phyloP scores from a whole-genome alignment of 2,888 invertebrate species.

The Polylopha cassiicola region DNA sequence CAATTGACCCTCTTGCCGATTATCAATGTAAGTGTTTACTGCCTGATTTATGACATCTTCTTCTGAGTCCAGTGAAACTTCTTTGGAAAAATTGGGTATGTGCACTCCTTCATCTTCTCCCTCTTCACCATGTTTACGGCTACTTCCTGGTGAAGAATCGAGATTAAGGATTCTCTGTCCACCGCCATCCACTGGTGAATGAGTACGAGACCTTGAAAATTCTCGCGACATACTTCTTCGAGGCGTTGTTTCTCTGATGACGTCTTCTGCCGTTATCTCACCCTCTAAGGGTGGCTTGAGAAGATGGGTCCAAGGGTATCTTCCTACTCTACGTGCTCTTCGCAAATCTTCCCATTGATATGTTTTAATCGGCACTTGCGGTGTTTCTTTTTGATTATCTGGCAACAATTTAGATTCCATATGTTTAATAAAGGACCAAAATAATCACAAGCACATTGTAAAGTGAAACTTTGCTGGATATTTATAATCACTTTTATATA shows the following conservation, averaged over 20 bases:
- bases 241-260: conserved; percentile 66
- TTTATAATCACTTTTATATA: conserved; percentile 1
- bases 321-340: conserved; percentile 82
- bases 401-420: conserved; percentile 76
- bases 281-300: conserved; percentile 79
- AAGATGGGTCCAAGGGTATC: conserved; percentile 89
- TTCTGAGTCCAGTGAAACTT: conserved; percentile 65
- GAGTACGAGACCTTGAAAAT: conserved; percentile 64
- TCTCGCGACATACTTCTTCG: conserved; percentile 71
- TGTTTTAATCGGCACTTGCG: conserved; percentile 84
- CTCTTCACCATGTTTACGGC: conserved; percentile 66
- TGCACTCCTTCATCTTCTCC: conserved; percentile 67
- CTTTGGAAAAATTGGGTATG: conserved; percentile 72
- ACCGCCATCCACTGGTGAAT: conserved; percentile 56
- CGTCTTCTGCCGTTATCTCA: conserved; percentile 70
- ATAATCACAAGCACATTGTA: conserved; percentile 23
- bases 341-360: conserved; percentile 89
- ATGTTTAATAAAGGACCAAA: conserved; percentile 55
- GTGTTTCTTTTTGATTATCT: conserved; percentile 70
- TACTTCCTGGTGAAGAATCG: conserved; percentile 71
- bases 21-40: conserved; percentile 38
- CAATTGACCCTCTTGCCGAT: conserved; percentile 51
- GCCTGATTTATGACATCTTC: conserved; percentile 55
- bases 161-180: conserved; percentile 64
- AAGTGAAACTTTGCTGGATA: conserved; percentile 33